These are phyloP conservation scores for Pteruthius melanotis DNA, from an alignment of 2,113 vertebrate species.

Conservation along the genomic window DNA sequence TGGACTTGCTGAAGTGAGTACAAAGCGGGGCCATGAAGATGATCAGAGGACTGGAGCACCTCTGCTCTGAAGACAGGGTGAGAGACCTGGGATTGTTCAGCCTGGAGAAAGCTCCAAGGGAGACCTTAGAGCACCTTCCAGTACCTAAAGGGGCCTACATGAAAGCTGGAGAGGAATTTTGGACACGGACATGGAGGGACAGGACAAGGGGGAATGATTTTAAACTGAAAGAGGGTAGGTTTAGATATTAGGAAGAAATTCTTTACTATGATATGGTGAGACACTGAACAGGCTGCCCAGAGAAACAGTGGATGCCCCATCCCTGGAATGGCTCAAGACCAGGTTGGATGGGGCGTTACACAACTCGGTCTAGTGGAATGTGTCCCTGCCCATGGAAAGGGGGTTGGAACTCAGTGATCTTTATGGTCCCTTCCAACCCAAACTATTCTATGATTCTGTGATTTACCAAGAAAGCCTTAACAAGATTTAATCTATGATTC, in stretches of 20 bases:
- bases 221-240: not conserved
- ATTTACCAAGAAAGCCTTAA: not conserved
- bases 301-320: not conserved
- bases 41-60: not conserved
- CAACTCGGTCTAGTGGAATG: not conserved
- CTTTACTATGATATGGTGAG: not conserved
- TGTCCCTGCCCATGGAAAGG: not conserved
- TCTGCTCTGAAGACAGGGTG: not conserved
- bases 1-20: not conserved
- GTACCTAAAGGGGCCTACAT: not conserved
- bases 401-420: not conserved
- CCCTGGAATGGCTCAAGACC: not conserved
- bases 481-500: not conserved
- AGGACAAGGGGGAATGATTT: not conserved
- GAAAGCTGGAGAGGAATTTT: not conserved
- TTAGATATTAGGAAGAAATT: not conserved
- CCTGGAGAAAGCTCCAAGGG: not conserved
- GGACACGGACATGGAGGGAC: not conserved
- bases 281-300: not conserved
- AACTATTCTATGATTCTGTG: not conserved
- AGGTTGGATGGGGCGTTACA: not conserved
- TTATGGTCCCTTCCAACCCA: not conserved
- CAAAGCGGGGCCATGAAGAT: not conserved
- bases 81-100: not conserved
- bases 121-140: not conserved